These are phyloP conservation scores for Sebastes trivittatus DNA, from an alignment of 2,797 vertebrate genomes.

Conservation along the genomic window DNA sequence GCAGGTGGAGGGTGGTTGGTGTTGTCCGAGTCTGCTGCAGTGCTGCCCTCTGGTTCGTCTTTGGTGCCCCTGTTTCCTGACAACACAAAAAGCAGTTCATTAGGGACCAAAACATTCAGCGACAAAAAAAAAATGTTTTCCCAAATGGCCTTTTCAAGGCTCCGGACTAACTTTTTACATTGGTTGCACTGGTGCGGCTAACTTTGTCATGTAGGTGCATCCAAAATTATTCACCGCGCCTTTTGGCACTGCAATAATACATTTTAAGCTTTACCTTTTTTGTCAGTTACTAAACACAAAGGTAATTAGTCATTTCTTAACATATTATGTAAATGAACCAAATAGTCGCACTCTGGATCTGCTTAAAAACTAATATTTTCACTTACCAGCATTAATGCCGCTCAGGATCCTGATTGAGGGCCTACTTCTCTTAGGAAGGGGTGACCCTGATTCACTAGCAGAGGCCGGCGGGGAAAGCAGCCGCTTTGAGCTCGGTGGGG, in stretches of 20 bases:
- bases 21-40: slow-evolving; percentile 47
- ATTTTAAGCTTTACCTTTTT: no score
- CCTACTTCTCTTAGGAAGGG: slow-evolving; percentile 60
- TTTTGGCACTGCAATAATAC: no score
- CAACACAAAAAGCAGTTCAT: slow-evolving; percentile 1
- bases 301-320: no score
- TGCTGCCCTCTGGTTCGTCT: slow-evolving; percentile 48
- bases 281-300: no score
- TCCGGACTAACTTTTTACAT: no score
- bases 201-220: no score
- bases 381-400: slow-evolving; percentile 42
- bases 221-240: no score
- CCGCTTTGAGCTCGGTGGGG: slow-evolving; percentile 49
- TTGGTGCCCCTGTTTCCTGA: slow-evolving; percentile 55
- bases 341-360: no score
- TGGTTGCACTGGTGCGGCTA: no score
- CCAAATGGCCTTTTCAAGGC: background rate
- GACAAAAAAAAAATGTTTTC: background rate
- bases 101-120: background rate
- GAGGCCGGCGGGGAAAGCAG: slow-evolving; percentile 44
- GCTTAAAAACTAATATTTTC: background rate
- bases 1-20: slow-evolving; percentile 74
- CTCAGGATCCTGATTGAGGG: slow-evolving; percentile 63
- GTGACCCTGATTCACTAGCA: slow-evolving; percentile 44
- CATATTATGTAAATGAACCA: no score